Base-by-base conservation (phyloP, 2,888 invertebrate species). In the Lutraria lutraria region DNA sequence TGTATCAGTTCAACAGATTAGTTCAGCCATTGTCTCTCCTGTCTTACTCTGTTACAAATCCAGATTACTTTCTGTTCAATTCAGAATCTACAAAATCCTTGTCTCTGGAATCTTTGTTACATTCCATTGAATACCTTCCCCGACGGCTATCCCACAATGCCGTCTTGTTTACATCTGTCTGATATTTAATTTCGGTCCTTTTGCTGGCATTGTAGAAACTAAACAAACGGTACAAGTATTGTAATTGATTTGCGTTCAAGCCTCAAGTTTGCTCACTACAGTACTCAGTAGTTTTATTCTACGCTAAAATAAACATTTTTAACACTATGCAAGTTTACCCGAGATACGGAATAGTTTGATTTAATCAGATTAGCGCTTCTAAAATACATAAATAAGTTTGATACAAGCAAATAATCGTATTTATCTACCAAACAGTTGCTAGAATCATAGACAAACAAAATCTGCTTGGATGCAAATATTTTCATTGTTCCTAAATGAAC, bases 321-420 rank as follows among this genome's bases (percentile, higher is more conserved):
- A 90, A 91, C 92, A 86, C 91, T 89, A 85, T 91, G 86, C 86
- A 83, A 91, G 92, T 92, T 92, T 92, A 91, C 89, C 72, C 54
- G 81, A 81, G 86, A 85, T 90, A 85, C 68, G 72, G 84, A 76
- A 88, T 87, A 84, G 86, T 87, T 91, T 91, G 89, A 81, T 85
- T 34, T 81, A 76, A 68, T 56, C 43, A 86, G 91, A 91, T 91
- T 89, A 87, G 83, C 83, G 68, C 76, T 85, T 83, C 52, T 88
- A 89, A 91, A 91, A 89, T 83, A 91, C 91, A 91, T 91, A 89
- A 88, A 87, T 86, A 85, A 31, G 88, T 89, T 89, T 86, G 86
- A 89, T 89, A 79, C 86, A 25, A 72, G 87, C 89, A 91, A 91
- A 89, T 86, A 88, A 56, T 82, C 63, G 63, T 91, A 87, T 91